These are phyloP conservation scores for Parotocinclus haroldoi DNA, from an alignment of 2,797 vertebrate genomes.

Conservation along the genomic window DNA sequence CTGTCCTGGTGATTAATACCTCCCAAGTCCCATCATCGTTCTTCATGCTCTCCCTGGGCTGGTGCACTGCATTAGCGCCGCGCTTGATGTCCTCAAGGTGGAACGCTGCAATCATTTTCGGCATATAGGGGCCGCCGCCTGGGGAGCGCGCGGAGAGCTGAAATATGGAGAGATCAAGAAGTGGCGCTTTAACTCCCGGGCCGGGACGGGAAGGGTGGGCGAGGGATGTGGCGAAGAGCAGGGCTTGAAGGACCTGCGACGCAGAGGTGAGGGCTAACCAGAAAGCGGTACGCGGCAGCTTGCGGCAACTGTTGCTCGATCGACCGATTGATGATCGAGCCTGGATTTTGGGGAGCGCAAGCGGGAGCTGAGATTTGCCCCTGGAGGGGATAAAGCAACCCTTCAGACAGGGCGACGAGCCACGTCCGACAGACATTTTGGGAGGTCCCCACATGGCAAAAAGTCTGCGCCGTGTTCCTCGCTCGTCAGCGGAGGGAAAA, in stretches of 20 bases:
- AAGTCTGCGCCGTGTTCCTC: too few relatives aligned
- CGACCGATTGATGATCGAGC: slow-evolving; percentile 16
- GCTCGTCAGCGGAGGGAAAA: background rate
- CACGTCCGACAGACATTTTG: background rate
- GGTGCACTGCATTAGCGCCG: slow-evolving; percentile 49
- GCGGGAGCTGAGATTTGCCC: background rate
- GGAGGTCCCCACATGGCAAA: too few relatives aligned
- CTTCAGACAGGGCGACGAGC: background rate
- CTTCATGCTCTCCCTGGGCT: slow-evolving; percentile 47
- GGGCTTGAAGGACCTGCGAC: slow-evolving; percentile 5
- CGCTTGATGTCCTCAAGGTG: slow-evolving; percentile 53
- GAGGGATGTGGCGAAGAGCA: slow-evolving; percentile 10
- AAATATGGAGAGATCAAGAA: slow-evolving; percentile 45
- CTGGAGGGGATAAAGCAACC: background rate
- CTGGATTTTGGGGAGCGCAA: background rate
- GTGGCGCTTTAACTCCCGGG: slow-evolving; percentile 36
- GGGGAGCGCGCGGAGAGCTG: slow-evolving; percentile 29
- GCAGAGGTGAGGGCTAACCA: slow-evolving; percentile 33
- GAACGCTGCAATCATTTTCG: slow-evolving; percentile 49
- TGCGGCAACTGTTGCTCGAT: slow-evolving; percentile 16
- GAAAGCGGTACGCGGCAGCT: slow-evolving; percentile 17
- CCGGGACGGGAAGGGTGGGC: slow-evolving; percentile 17
- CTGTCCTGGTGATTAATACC: slow-evolving; percentile 54
- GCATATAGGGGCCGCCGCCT: slow-evolving; percentile 36
- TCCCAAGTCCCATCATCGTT: slow-evolving; percentile 52